phyloP scores from a whole-genome alignment of 1,140 invertebrate genomes.

The Lasaia peninsularis region DNA sequence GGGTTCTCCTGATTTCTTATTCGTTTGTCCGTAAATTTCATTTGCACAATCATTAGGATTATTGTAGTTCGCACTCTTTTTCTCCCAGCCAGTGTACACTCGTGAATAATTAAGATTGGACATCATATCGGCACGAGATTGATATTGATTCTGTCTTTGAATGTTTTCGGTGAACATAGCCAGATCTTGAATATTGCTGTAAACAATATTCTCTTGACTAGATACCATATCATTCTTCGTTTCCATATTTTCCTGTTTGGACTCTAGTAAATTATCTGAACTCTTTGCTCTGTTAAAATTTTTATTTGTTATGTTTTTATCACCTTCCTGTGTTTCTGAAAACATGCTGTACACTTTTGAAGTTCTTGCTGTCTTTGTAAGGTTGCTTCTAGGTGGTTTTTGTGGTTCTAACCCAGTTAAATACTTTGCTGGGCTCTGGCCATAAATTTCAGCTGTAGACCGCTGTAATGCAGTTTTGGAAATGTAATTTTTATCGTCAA shows the following conservation, averaged over 20 bases:
- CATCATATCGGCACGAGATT: conserved; percentile 45
- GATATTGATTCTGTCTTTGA: conserved; percentile 61
- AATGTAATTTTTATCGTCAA: conserved; percentile 65
- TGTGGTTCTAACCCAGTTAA: conserved; percentile 74
- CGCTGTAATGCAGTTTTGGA: conserved; percentile 57
- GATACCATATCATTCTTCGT: conserved; percentile 62
- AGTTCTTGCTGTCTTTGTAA: conserved; percentile 69
- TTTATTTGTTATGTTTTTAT: conserved; percentile 56
- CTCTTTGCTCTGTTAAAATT: conserved; percentile 71
- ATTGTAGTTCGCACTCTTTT: conserved; percentile 59
- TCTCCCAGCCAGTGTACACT: conserved; percentile 72
- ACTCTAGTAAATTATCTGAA: conserved; percentile 70
- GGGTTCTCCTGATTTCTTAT: conserved; percentile 47
- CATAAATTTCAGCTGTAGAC: conserved; percentile 58
- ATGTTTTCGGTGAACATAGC: conserved; percentile 69
- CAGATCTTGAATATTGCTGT: conserved; percentile 67
- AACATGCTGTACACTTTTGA: conserved; percentile 74
- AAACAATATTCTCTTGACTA: conserved; percentile 72
- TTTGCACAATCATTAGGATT: conserved; percentile 30
- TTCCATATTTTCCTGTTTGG: conserved; percentile 59
- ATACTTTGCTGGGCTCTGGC: conserved; percentile 69
- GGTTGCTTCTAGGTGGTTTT: conserved; percentile 70
- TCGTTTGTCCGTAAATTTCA: conserved; percentile 59
- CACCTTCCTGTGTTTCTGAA: conserved; percentile 57
- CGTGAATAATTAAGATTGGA: conserved; percentile 59